phyloP scores from a whole-genome alignment of 2,797 vertebrate species.

The Sebastes oblongus region DNA sequence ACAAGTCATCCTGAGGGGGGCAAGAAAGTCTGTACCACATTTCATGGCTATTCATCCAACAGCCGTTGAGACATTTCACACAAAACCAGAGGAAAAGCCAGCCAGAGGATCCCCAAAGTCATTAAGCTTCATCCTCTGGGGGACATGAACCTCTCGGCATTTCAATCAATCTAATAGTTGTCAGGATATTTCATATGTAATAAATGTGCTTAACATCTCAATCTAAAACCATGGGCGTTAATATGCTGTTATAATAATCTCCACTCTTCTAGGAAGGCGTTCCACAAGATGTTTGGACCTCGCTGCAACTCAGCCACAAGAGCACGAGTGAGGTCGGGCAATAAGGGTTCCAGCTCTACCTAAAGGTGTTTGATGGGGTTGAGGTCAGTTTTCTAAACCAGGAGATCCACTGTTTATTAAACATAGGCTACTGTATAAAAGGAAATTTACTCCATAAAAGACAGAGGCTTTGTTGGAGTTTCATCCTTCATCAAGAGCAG shows the following conservation, averaged over 20 bases:
- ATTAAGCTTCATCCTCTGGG: not conserved
- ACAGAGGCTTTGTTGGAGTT: not conserved
- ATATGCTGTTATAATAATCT: not conserved
- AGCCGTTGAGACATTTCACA: not conserved
- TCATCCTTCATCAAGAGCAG: not conserved
- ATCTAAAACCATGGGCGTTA: not conserved
- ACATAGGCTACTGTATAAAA: not conserved
- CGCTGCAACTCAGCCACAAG: not conserved
- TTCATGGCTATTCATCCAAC: too few relatives aligned
- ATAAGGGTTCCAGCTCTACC: not conserved
- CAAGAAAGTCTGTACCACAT: not conserved
- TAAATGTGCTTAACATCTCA: not conserved
- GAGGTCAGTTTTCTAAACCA: not conserved
- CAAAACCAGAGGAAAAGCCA: not conserved
- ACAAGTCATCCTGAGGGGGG: not conserved
- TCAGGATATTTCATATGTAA: not conserved
- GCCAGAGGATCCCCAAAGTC: not conserved
- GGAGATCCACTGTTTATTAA: not conserved
- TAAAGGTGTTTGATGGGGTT: not conserved
- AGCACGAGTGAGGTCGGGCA: not conserved
- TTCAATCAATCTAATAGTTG: not conserved
- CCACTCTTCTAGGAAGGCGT: not conserved
- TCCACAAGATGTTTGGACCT: not conserved
- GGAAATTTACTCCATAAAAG: not conserved
- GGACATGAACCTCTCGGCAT: not conserved